Conservation (phyloP, 1,140 invertebrate species). For the Palaemon carinicauda region DNA sequence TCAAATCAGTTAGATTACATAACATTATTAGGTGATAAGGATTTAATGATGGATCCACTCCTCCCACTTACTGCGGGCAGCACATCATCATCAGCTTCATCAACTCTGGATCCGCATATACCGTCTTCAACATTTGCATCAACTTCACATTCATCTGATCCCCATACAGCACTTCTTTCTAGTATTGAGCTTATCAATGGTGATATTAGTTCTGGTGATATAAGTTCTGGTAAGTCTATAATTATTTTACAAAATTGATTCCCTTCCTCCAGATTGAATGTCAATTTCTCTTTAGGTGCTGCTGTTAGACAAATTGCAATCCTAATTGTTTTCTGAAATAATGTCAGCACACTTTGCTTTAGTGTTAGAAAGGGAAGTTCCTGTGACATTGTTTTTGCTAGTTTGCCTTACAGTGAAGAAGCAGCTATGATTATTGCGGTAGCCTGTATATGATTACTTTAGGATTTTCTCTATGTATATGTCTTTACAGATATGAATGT, state of each 20-base stretch:
- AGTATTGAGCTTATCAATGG: conserved; percentile 48
- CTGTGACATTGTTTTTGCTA: too few species aligned
- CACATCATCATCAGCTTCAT: conserved; percentile 3
- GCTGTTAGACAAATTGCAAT: too few species aligned
- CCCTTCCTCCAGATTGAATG: too few species aligned
- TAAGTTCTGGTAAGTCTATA: not conserved
- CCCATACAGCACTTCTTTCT: conserved; percentile 35
- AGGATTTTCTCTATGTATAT: too few species aligned
- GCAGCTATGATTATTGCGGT: too few species aligned
- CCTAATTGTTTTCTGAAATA: too few species aligned
- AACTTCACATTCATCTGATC: conserved; percentile 19
- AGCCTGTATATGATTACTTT: too few species aligned
- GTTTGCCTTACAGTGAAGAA: too few species aligned
- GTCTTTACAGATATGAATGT: too few species aligned
- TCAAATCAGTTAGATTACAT: conserved; percentile 52
- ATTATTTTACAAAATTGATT: not conserved
- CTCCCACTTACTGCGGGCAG: conserved; percentile 31
- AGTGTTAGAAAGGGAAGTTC: too few species aligned
- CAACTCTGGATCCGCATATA: conserved; percentile 1
- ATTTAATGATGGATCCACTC: conserved; percentile 45
- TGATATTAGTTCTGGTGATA: conserved; percentile 28
- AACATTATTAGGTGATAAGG: conserved; percentile 46
- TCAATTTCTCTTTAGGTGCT: too few species aligned
- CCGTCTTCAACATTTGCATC: conserved; percentile 25
- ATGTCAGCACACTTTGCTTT: too few species aligned